These are phyloP conservation scores for Oxygymnocypris stewartii DNA, from an alignment of 2,113 vertebrate species.

Conservation along the genomic window DNA sequence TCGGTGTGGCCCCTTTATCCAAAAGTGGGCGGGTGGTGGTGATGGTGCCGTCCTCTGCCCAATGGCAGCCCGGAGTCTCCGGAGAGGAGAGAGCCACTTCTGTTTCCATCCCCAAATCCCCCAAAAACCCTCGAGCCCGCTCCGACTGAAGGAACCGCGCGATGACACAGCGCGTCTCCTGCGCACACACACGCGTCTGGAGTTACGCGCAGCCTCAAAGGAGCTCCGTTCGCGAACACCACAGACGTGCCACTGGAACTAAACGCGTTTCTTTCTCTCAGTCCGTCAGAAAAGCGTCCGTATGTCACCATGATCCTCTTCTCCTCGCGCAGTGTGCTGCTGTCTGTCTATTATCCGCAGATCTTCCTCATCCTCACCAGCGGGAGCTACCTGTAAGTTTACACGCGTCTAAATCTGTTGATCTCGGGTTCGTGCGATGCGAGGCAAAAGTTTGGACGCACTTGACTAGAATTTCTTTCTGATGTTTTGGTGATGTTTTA, in stretches of 20 bases:
- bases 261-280: constrained; percentile 62
- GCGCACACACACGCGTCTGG: constrained; percentile 76
- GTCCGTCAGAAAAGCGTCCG: constrained; percentile 64
- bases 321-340: constrained; percentile 90
- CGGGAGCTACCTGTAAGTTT: constrained; percentile 91
- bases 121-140: constrained; percentile 82
- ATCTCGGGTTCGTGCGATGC: not conserved
- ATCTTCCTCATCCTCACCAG: constrained; percentile 98
- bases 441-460: not conserved
- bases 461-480: not conserved
- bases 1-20: constrained; percentile 82
- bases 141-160: constrained; percentile 74
- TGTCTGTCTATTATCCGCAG: constrained; percentile 96
- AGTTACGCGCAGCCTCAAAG: constrained; percentile 78
- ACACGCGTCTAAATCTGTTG: not conserved
- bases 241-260: constrained; percentile 70
- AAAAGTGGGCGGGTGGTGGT: constrained; percentile 85
- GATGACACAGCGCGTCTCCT: constrained; percentile 77
- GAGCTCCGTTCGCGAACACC: constrained; percentile 21
- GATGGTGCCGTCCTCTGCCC: constrained; percentile 74
- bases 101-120: constrained; percentile 81
- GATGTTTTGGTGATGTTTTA: not conserved
- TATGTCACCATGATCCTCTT: constrained; percentile 90
- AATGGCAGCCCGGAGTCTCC: constrained; percentile 85
- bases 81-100: constrained; percentile 84